phyloP scores from a whole-genome alignment of 2,113 vertebrate genomes.

The Thryonomys swinderianus region DNA sequence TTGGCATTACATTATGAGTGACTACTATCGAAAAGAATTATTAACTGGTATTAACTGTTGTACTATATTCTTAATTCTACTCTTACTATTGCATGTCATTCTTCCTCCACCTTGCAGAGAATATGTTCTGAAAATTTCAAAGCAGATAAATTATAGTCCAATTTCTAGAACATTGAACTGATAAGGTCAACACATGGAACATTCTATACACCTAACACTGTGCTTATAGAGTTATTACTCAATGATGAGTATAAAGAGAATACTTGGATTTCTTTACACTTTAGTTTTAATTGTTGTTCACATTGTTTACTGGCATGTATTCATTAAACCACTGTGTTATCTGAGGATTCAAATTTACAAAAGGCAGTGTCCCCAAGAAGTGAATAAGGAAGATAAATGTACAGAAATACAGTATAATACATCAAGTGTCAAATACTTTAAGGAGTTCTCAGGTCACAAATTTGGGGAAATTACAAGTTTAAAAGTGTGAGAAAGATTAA shows the following conservation, averaged over 20 bases:
- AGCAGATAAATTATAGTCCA: background rate
- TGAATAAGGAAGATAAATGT: background rate
- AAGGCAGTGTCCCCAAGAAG: background rate
- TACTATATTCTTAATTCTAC: background rate
- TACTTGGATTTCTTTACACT: background rate
- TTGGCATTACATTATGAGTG: background rate
- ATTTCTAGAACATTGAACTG: background rate
- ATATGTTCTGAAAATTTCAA: background rate
- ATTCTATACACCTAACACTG: background rate
- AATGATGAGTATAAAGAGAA: background rate
- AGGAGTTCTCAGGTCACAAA: constrained; percentile 28
- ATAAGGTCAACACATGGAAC: background rate
- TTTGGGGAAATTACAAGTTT: constrained; percentile 19
- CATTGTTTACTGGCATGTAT: background rate
- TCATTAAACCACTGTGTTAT: background rate
- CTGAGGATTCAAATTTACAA: background rate
- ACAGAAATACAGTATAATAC: constrained; percentile 10
- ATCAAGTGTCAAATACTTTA: constrained; percentile 34
- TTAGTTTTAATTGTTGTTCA: background rate
- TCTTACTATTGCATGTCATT: background rate
- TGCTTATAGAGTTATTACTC: background rate
- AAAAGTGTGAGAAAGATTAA: constrained; percentile 28
- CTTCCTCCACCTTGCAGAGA: background rate
- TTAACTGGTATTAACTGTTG: background rate
- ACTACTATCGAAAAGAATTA: background rate